Evolutionary conservation across 2,888 invertebrate species (phyloP), one percentile per base, ranked within the genome.

Genomic region (Drosophila engyochracea): DNA sequence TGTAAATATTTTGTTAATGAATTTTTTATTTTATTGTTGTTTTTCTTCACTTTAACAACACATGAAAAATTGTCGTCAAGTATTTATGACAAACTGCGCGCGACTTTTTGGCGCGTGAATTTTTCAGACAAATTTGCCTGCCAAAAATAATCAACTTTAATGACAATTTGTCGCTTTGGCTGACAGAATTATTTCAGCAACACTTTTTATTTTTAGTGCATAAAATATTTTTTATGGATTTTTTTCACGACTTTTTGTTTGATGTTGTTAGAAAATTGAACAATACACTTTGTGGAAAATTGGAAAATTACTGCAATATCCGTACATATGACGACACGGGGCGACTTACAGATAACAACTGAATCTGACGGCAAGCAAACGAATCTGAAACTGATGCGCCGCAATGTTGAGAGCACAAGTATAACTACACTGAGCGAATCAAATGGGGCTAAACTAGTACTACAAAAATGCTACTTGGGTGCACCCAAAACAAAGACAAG

Each of bases 341-440:
- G 71, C 90, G 86, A 89, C 72, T 79, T 89, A 90, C 90, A 90
- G 90, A 85, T 88, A 90, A 90, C 86, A 85, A 85, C 89, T 85
- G 90, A 81, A 79, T 82, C 85, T 74, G 76, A 71, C 64, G 25
- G 35, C 59, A 62, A 59, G 64, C 61, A 76, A 77, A 65, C 68
- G 73, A 81, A 81, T 76, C 76, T 70, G 63, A 78, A 83, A 83
- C 71, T 83, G 85, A 90, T 90, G 85, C 82, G 80, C 71, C 83
- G 69, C 71, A 82, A 89, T 86, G 89, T 89, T 85, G 85, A 84
- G 82, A 89, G 81, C 78, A 74, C 65, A 70, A 71, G 47, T 31
- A 62, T 19, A 57, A 37, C 9, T 81, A 51, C 79, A 79, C 78
- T 81, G 79, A 60, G 65, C 44, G 77, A 81, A 79, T 19, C 5